phyloP scores from a whole-genome alignment of 2,113 vertebrate species.

The Limnothrissa miodon region DNA sequence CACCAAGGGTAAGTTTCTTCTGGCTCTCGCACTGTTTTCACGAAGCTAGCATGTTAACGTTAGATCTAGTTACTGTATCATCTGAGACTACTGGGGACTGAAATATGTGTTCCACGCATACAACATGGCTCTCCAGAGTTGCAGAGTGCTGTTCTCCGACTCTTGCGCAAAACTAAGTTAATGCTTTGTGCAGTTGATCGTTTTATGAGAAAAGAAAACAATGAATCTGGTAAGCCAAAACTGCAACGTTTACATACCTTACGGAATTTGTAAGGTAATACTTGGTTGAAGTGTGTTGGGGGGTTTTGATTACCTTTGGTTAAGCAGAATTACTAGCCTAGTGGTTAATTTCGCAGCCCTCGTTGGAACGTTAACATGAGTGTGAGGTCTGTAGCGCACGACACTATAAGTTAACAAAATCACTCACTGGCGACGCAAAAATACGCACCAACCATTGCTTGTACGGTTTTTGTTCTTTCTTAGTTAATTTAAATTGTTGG shows the following conservation, averaged over 20 bases:
- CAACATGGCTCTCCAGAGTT: constrained; percentile 5
- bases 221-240: background rate
- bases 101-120: constrained; percentile 2
- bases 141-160: background rate
- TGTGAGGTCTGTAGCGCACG: background rate
- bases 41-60: background rate
- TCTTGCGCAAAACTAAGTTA: background rate
- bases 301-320: background rate
- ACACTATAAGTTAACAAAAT: background rate
- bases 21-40: background rate
- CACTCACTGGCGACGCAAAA: background rate
- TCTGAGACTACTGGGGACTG: background rate
- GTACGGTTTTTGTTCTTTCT: background rate
- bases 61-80: background rate
- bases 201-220: background rate
- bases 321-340: background rate
- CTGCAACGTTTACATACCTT: background rate
- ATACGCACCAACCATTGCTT: background rate
- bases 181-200: background rate
- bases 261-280: background rate
- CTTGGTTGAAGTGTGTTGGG: background rate
- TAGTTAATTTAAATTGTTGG: no score
- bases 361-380: no score
- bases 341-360: background rate
- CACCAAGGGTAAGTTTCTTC: background rate